Percentiles rank a stretch among this genome's conserved stretches.
Conservation (phyloP, 2,797 vertebrate species). For the Cheirogaleus major region DNA sequence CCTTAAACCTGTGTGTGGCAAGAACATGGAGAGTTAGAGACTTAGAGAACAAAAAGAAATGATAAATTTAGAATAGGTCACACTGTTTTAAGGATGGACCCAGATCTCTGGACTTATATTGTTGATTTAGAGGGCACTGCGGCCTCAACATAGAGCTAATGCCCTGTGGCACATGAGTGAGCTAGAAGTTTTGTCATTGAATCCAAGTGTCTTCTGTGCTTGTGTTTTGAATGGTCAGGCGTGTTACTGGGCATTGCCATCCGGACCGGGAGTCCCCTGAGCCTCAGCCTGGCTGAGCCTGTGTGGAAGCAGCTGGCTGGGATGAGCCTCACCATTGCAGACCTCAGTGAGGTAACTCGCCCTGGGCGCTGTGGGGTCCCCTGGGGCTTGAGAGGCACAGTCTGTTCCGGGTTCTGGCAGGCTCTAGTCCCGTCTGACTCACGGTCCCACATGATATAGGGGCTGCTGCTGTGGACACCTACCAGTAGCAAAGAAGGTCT, state of each 20-base stretch:
- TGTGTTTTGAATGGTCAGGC: conserved; percentile 84
- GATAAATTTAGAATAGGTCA: background rate
- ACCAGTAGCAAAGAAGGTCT: background rate
- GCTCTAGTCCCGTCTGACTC: background rate
- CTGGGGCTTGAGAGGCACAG: accelerated
- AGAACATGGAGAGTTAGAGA: background rate
- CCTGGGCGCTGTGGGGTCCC: background rate
- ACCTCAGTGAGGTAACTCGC: conserved; percentile 96
- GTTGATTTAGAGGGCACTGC: background rate
- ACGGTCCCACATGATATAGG: accelerated
- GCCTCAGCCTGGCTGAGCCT: conserved; percentile 97
- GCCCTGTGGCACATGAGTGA: background rate
- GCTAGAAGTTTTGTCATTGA: background rate
- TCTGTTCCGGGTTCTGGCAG: background rate
- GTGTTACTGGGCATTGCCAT: conserved; percentile 98
- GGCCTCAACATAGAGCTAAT: background rate
- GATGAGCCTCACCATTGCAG: conserved; percentile 99
- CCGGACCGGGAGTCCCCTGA: conserved; percentile 97
- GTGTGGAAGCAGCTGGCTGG: conserved; percentile 99
- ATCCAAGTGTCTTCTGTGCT: background rate
- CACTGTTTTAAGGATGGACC: background rate
- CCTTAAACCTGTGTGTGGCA: background rate
- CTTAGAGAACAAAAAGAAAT: background rate
- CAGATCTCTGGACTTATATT: background rate
- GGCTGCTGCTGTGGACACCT: background rate